Base-by-base conservation (phyloP, 1,140 invertebrate genomes). In the Bombus turneri region DNA sequence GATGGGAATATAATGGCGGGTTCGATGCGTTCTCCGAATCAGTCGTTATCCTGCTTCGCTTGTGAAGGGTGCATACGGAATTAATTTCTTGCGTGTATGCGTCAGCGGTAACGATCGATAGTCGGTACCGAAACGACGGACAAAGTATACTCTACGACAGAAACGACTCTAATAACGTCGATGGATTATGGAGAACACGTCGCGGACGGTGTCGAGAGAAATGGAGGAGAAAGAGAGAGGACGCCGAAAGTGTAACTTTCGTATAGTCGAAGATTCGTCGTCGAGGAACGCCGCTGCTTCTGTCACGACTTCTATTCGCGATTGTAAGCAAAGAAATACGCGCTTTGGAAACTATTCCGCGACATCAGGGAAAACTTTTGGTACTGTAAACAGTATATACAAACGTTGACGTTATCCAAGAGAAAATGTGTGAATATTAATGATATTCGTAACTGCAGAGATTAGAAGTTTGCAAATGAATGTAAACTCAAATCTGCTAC, bases 31-130 rank as follows among this genome's bases (percentile, higher is more conserved):
- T 72, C 72, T 79, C 72, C 88, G 86, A 86, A 90, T 91, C 86
- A 88, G 68, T 86, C 79, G 88, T 90, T 89, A 87, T 84, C 81
- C 69, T 53, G n/a, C 77, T 71, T 69, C 73, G 68, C 41, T 57
- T 31, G n/a, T 25, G 78, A 74, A 88, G 91, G 90, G 90, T 91
- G 91, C 88, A 92, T 91, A 86, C 83, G 66, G 87, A 93, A 91
- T 88, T 89, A 87, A 90, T 86, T 90, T 86, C 88, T 89, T 87
- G 82, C 71, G 74, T 80, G 82, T 90, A 73, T 79, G 83, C 69
- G 57, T 34, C 80, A 68, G 41, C 78, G 28, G 74, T 18, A 43
- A n/a, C 62, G 89, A 86, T 91, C 86, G 83, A 89, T 89, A 81
- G 57, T 41, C 75, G 66, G n/a, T 43, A 18, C 64, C 43, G 64